A percentile compares a stretch with the other conserved stretches of the same genome.
phyloP scores from a whole-genome alignment of 92 coral and sea anemone genomes.

The Hydrozoanthus gracilis region DNA sequence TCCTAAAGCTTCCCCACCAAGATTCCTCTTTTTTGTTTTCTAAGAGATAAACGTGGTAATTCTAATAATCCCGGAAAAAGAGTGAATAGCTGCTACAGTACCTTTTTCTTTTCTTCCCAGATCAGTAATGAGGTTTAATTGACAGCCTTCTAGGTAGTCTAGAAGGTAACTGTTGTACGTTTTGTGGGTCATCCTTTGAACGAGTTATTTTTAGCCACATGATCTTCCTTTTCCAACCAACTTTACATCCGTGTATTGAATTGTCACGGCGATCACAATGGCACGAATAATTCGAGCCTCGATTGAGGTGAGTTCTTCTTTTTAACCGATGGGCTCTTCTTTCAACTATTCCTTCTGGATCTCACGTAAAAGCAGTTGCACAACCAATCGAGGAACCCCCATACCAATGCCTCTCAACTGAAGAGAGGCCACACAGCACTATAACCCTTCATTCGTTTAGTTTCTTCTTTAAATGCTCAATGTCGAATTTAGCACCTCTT shows the following conservation, averaged over 20 bases:
- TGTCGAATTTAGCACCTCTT: neutral
- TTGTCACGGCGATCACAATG: slow-evolving; percentile 3
- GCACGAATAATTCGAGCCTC: neutral
- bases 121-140: neutral
- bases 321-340: neutral
- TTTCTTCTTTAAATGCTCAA: neutral
- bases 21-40: neutral
- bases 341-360: neutral
- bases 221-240: neutral
- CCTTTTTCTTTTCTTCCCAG: slow-evolving; percentile 3
- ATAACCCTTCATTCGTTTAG: neutral
- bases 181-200: neutral
- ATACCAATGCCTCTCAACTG: neutral
- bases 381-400: neutral
- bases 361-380: neutral
- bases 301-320: neutral
- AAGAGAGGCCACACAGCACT: slow-evolving; percentile 5
- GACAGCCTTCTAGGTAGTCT: slow-evolving; percentile 12
- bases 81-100: slow-evolving; percentile 6
- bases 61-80: neutral
- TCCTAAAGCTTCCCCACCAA: slow-evolving; percentile 9
- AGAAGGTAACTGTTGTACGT: slow-evolving; percentile 1
- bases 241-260: neutral
- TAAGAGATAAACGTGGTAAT: neutral
- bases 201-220: slow-evolving; percentile 7